These are phyloP conservation scores for Caenorhabditis tropicalis DNA, from an alignment of 1,140 invertebrate genomes.

Conservation along the genomic window DNA sequence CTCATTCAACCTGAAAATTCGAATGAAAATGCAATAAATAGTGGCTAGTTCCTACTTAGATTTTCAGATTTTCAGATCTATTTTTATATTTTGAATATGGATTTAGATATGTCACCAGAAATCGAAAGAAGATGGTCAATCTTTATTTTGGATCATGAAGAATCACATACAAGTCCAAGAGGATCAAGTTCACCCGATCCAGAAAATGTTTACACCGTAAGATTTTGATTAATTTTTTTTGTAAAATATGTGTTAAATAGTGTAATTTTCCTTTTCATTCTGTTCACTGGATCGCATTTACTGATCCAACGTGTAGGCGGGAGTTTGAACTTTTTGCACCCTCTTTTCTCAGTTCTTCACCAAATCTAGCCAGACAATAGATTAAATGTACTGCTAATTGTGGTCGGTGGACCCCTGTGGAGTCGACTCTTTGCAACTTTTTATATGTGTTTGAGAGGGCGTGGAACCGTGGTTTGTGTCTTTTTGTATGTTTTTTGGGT, in stretches of 20 bases:
- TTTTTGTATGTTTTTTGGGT: background rate
- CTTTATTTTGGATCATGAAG: background rate
- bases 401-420: background rate
- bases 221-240: background rate
- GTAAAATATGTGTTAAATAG: background rate
- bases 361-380: background rate
- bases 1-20: too few species aligned
- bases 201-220: background rate
- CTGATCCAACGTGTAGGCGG: conserved; percentile 12
- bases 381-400: background rate
- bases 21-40: too few species aligned
- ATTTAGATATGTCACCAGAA: background rate
- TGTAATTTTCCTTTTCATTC: background rate
- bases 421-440: background rate
- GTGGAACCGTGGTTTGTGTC: background rate
- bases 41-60: too few species aligned
- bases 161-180: background rate
- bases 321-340: background rate
- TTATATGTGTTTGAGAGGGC: background rate
- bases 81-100: background rate
- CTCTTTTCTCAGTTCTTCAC: background rate
- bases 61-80: background rate
- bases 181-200: background rate
- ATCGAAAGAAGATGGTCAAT: background rate
- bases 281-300: background rate